phyloP scores from a whole-genome alignment of 37 sponge, comb jelly and placozoan species.

The Halichondria panicea region DNA sequence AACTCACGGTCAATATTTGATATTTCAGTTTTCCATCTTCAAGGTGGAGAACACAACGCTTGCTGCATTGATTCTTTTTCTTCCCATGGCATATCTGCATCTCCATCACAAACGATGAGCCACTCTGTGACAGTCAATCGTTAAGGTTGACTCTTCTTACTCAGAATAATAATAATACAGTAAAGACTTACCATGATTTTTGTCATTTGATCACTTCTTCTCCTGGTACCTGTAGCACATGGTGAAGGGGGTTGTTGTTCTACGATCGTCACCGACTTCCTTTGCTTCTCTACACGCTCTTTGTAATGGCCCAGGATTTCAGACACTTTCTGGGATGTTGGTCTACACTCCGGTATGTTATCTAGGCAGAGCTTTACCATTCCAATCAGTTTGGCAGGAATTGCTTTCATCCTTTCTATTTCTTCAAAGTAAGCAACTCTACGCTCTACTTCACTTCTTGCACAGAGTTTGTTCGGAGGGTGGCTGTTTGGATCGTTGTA shows the following conservation, averaged over 20 bases:
- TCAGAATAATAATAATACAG: not conserved
- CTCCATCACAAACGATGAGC: too few relatives aligned
- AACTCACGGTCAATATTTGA: too few relatives aligned
- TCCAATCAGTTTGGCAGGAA: not conserved
- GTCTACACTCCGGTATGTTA: not conserved
- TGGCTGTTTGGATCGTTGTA: not conserved
- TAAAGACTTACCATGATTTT: not conserved
- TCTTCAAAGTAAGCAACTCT: not conserved
- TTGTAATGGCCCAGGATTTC: not conserved
- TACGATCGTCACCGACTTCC: too few relatives aligned
- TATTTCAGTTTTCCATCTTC: not conserved
- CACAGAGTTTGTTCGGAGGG: not conserved
- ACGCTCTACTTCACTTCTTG: not conserved
- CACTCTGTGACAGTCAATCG: not conserved
- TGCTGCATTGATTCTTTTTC: not conserved
- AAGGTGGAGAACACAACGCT: not conserved
- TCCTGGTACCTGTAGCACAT: not conserved
- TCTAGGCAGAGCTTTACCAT: not conserved
- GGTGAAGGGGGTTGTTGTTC: too few relatives aligned
- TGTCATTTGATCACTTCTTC: not conserved
- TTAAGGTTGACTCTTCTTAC: too few relatives aligned
- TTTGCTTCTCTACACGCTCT: too few relatives aligned
- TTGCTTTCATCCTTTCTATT: not conserved
- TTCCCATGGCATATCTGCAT: not conserved
- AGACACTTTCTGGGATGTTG: not conserved